phyloP scores from a whole-genome alignment of 1,140 invertebrate species.

The Plectrocnemia conspersa region DNA sequence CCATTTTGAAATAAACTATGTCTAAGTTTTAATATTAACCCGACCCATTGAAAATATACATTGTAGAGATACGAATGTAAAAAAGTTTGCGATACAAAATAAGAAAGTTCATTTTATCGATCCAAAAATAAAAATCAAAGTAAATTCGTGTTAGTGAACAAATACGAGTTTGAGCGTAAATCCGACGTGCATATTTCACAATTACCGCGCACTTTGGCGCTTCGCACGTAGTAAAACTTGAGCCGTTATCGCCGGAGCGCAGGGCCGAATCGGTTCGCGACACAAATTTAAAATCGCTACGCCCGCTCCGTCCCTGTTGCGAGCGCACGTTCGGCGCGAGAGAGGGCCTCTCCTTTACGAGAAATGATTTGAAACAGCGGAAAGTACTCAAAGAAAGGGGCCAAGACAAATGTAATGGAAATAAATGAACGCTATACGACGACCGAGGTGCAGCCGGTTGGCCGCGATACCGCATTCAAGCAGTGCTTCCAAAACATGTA shows the following conservation, averaged over 20 bases:
- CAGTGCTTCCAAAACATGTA: too few relatives aligned
- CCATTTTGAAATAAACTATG: too few relatives aligned
- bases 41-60: too few relatives aligned
- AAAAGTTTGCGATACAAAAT: too few relatives aligned
- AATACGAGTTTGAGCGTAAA: too few relatives aligned
- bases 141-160: too few relatives aligned
- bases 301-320: background rate
- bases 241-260: constrained; percentile 7
- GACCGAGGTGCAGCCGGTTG: constrained; percentile 9
- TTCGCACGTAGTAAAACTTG: constrained; percentile 11
- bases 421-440: constrained; percentile 28
- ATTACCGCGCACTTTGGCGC: constrained; percentile 11
- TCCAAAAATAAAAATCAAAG: too few relatives aligned
- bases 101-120: too few relatives aligned
- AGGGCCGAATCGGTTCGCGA: constrained; percentile 6
- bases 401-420: constrained; percentile 33
- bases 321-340: constrained; percentile 11
- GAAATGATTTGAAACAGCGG: constrained; percentile 34
- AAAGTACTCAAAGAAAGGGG: constrained; percentile 31
- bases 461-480: too few relatives aligned
- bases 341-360: constrained; percentile 23
- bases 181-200: constrained; percentile 7
- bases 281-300: constrained; percentile 14
- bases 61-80: too few relatives aligned
- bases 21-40: too few relatives aligned